phyloP scores from a whole-genome alignment of 1,140 invertebrate genomes.

The Euura saliciscinereae region DNA sequence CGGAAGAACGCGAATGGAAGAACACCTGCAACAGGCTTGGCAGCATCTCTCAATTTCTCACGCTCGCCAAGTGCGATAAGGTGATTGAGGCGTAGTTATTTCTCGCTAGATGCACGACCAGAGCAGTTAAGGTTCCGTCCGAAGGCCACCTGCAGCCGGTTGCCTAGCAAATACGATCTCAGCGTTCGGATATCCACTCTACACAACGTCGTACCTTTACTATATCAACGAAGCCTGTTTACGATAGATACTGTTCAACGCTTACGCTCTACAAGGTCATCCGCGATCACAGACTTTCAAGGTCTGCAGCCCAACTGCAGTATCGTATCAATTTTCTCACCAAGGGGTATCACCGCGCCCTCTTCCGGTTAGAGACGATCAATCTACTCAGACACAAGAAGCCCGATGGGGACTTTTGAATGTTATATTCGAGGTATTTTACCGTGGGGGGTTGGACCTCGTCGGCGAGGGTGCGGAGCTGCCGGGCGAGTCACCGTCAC shows the following conservation, averaged over 20 bases:
- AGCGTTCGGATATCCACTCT: neutral
- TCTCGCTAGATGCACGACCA: neutral
- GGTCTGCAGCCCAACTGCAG: neutral
- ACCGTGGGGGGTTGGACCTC: constrained; percentile 43
- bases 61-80: constrained; percentile 2
- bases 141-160: neutral
- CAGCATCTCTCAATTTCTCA: neutral
- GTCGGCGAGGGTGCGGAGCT: constrained; percentile 54
- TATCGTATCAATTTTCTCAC: neutral
- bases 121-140: neutral
- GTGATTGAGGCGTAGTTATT: neutral
- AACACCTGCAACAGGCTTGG: too few species aligned
- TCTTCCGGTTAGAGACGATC: neutral
- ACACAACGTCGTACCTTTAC: neutral
- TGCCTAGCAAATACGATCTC: neutral
- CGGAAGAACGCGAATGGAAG: too few species aligned
- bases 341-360: neutral
- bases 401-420: too few species aligned
- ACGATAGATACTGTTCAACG: neutral
- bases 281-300: neutral
- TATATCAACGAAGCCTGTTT: neutral
- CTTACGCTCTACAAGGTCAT: neutral
- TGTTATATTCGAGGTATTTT: neutral
- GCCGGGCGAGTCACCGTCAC: constrained; percentile 42
- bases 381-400: too few species aligned